Evolutionary conservation across 2,113 vertebrate species (phyloP).

Genomic region (Centropristis striata): DNA sequence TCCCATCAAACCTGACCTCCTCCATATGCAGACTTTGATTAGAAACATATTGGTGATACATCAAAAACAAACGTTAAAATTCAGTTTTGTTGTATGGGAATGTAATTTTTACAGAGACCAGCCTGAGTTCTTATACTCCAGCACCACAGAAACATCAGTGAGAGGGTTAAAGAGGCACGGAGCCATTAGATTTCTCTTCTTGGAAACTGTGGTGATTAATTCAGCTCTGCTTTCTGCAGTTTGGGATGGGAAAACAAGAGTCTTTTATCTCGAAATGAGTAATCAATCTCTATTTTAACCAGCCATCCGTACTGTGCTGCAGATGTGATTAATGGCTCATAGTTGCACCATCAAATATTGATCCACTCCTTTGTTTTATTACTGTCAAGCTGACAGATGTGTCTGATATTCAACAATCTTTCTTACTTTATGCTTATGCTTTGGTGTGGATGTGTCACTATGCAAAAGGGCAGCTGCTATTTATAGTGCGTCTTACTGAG

Average conservation of each 20-base stretch:
- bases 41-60: too few relatives aligned
- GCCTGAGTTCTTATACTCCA: too few relatives aligned
- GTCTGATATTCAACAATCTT: slow-evolving; percentile 23
- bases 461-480: slow-evolving; percentile 75
- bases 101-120: too few relatives aligned
- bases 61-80: too few relatives aligned
- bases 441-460: slow-evolving; percentile 64
- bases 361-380: slow-evolving; percentile 30
- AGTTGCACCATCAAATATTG: slow-evolving; percentile 43
- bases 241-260: slow-evolving; percentile 11
- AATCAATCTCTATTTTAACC: slow-evolving; percentile 37
- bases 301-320: background rate
- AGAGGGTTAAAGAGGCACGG: slow-evolving; percentile 35
- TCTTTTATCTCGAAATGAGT: slow-evolving; percentile 24
- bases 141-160: too few relatives aligned
- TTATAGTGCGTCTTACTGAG: slow-evolving; percentile 72
- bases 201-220: slow-evolving; percentile 23
- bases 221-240: slow-evolving; percentile 8
- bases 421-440: slow-evolving; percentile 33
- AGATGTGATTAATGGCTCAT: slow-evolving; percentile 48
- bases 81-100: too few relatives aligned
- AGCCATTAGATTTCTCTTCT: slow-evolving; percentile 41
- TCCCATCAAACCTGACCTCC: too few relatives aligned
- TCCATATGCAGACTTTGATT: too few relatives aligned
- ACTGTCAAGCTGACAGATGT: slow-evolving; percentile 48